Evolutionary conservation across 1,140 invertebrate species (phyloP).

Genomic region (Nephila pilipes): DNA sequence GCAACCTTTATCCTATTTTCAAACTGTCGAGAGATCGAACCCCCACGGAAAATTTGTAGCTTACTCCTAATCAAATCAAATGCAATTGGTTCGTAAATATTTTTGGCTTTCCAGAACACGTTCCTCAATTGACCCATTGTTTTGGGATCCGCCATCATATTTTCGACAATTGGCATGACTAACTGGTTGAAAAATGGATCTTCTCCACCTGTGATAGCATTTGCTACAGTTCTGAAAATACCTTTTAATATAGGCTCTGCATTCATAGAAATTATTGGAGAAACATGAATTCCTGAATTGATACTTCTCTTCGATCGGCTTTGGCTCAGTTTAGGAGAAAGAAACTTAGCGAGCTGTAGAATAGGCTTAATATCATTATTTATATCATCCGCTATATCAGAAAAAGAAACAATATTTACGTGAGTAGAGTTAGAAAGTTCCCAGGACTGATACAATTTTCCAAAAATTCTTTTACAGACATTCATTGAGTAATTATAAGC

Average conservation of each 20-base stretch:
- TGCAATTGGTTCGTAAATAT: not conserved
- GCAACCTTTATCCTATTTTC: not conserved
- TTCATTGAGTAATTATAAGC: not conserved
- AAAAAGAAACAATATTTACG: constrained; percentile 36
- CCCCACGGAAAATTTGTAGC: not conserved
- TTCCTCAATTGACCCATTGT: not conserved
- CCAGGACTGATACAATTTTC: constrained; percentile 38
- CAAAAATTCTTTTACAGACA: not conserved
- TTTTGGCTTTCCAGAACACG: not conserved
- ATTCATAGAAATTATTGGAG: no score
- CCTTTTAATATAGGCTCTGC: not conserved
- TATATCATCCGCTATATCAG: not conserved
- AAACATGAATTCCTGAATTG: not conserved
- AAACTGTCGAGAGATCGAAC: not conserved
- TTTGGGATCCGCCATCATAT: constrained; percentile 9
- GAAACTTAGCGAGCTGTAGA: not conserved
- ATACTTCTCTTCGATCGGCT: not conserved
- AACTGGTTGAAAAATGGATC: not conserved
- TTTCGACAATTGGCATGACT: not conserved
- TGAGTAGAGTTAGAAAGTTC: constrained; percentile 49
- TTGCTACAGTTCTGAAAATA: not conserved
- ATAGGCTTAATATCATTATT: constrained; percentile 9
- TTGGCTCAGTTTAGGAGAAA: not conserved
- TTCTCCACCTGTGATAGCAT: not conserved
- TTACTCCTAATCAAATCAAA: not conserved